Conservation (phyloP, 1,140 invertebrate genomes). For the Adelges cooleyi region DNA sequence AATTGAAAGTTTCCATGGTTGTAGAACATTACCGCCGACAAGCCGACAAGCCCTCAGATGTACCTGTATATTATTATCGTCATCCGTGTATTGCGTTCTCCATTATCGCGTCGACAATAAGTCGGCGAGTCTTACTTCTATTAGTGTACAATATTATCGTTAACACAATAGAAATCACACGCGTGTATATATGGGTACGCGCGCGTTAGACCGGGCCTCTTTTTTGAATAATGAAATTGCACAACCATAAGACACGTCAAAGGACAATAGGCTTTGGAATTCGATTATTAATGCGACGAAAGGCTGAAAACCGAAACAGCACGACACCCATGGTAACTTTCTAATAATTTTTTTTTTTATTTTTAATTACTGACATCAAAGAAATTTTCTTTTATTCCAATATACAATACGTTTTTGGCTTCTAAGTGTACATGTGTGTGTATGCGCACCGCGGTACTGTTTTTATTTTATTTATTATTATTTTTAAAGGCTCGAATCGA, state of each 20-base stretch:
- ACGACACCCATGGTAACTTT: constrained; percentile 21
- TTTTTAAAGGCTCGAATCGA: not conserved
- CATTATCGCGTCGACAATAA: too few relatives aligned
- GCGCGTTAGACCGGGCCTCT: not conserved
- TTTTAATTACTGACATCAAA: constrained; percentile 22
- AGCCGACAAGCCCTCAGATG: too few relatives aligned
- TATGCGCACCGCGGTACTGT: not conserved
- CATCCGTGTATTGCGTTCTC: too few relatives aligned
- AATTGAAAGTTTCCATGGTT: too few relatives aligned
- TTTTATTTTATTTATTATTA: too few relatives aligned
- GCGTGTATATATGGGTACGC: not conserved
- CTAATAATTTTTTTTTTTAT: constrained; percentile 22
- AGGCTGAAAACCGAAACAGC: constrained; percentile 27
- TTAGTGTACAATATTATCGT: not conserved
- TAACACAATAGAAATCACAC: constrained; percentile 18
- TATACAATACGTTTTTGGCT: constrained; percentile 9
- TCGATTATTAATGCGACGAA: constrained; percentile 27
- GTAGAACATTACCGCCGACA: too few relatives aligned
- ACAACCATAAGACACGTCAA: constrained; percentile 28
- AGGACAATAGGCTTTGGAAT: constrained; percentile 26
- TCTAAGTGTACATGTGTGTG: not conserved
- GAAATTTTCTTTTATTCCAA: constrained; percentile 10
- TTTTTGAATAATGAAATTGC: constrained; percentile 28
- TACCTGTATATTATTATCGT: too few relatives aligned
- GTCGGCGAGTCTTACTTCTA: too few relatives aligned